phyloP scores from a whole-genome alignment of 2,113 vertebrate genomes.

The Taxidea taxus region DNA sequence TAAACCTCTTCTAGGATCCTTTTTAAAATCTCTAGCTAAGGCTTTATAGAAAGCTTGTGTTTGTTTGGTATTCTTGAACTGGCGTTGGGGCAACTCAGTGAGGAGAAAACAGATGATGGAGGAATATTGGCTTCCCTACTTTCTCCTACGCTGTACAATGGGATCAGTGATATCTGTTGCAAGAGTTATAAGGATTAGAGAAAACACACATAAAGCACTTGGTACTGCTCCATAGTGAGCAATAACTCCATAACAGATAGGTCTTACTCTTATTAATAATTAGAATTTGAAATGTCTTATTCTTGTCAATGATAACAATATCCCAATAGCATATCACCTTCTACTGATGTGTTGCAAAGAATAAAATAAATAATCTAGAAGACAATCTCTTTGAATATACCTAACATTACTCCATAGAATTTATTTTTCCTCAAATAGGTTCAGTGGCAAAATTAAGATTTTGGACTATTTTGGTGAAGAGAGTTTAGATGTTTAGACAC shows the following conservation, averaged over 20 bases:
- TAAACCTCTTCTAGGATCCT: neutral
- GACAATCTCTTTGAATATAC: neutral
- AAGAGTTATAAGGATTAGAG: neutral
- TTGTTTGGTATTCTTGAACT: neutral
- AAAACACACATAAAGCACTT: neutral
- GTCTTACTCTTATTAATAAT: neutral
- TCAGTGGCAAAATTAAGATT: neutral
- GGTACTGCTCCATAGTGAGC: neutral
- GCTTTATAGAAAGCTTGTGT: neutral
- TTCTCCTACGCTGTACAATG: neutral
- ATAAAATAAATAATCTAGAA: neutral
- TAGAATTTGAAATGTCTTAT: neutral
- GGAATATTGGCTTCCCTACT: neutral
- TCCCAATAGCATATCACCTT: neutral
- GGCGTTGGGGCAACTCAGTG: neutral
- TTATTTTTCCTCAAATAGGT: neutral
- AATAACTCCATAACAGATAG: neutral
- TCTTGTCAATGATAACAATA: neutral
- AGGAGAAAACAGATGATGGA: neutral
- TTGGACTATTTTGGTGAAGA: neutral
- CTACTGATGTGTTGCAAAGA: neutral
- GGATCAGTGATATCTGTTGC: neutral
- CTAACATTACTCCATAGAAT: neutral
- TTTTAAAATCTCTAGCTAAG: neutral
- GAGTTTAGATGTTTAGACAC: neutral